Percentiles rank a stretch among this genome's conserved stretches.
phyloP scores from a whole-genome alignment of 2,113 vertebrate species.

The Terrapene triunguis region DNA sequence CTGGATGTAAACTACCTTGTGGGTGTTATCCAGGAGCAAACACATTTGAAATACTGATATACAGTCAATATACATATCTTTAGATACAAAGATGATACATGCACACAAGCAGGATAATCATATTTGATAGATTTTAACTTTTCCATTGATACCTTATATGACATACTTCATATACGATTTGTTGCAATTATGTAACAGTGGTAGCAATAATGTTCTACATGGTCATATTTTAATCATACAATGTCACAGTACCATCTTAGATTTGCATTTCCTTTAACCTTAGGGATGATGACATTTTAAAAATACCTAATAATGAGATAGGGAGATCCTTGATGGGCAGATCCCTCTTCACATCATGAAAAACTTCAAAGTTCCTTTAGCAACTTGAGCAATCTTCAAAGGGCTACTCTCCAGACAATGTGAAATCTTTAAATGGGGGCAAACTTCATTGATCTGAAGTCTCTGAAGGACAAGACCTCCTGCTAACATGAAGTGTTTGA shows the following conservation, averaged over 20 bases:
- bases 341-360: background rate
- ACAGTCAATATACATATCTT: too few species aligned
- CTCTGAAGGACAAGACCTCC: background rate
- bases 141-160: too few species aligned
- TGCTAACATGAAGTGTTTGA: background rate
- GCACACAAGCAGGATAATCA: too few species aligned
- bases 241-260: background rate
- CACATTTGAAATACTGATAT: too few species aligned
- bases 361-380: background rate
- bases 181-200: too few species aligned
- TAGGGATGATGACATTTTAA: background rate
- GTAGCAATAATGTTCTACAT: too few species aligned
- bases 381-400: background rate
- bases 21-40: too few species aligned
- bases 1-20: too few species aligned
- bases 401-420: background rate
- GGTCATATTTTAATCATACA: too few species aligned
- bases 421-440: background rate
- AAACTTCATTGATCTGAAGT: background rate
- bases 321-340: background rate
- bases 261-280: background rate
- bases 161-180: too few species aligned
- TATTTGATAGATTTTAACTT: too few species aligned
- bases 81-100: too few species aligned
- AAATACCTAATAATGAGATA: background rate